Evolutionary conservation across 2,888 invertebrate species (phyloP), one percentile per base, ranked within the genome.

Genomic region (Troides aeacus): DNA sequence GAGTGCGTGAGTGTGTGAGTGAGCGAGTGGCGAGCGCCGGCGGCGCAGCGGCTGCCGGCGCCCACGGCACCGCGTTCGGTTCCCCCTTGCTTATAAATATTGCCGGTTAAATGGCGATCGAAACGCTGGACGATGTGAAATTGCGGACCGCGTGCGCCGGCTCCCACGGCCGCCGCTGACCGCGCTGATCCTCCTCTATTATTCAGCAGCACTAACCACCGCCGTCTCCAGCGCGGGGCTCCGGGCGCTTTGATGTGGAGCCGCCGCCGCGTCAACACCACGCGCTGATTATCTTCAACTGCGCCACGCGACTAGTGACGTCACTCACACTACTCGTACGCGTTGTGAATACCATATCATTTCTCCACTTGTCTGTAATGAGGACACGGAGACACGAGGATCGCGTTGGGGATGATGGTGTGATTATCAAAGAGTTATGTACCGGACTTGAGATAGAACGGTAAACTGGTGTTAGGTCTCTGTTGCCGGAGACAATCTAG

Each of bases 31-130:
- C 30, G 30, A 30, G 30, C 30, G 30, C 30, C 30, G 30, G 30
- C 30, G 7, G 7, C 5, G 21, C 10, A 4, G 46, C 15, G 46
- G 36, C 50, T 64, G 50, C 23, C 42, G 50, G 21, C 39, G 61
- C 30, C 12, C 21, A n/a, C 56, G 59, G 57, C 69, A 69, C 36
- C 62, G 62, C 59, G 69, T 70, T 70, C 62, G 50, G 62, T 64
- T 69, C 61, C 68, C 68, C 63, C 58, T 62, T 39, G 62, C 65
- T 66, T 66, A 66, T 66, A 64, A 70, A 70, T 66, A 66, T 70
- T 70, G 64, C 70, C 58, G 10, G 63, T 56, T 66, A 64, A 66
- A 66, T 42, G 50, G 60, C 21, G 60, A 63, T 64, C 62, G 53
- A 56, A 62, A 58, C 15, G 24, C 65, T 57, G 64, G 62, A 15